Evolutionary conservation across 1,140 invertebrate species (phyloP).

Genomic region (Saccostrea echinata): DNA sequence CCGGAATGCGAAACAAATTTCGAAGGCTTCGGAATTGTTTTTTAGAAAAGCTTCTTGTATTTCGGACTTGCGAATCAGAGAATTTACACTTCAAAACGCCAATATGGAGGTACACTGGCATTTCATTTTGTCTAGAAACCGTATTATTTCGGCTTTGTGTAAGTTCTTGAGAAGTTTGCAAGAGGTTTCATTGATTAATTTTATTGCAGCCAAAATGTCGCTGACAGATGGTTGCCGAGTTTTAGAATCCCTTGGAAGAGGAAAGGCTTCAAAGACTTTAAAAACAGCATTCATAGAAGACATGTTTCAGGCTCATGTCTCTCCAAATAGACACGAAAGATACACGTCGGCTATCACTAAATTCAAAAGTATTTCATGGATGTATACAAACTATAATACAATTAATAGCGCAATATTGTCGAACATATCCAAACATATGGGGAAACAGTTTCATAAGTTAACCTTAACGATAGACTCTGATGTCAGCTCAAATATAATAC

Average conservation of each 20-base stretch:
- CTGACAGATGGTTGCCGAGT: constrained; percentile 63
- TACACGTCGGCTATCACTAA: constrained; percentile 56
- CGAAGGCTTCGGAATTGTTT: constrained; percentile 55
- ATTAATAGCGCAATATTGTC: constrained; percentile 55
- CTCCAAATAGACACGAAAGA: constrained; percentile 50
- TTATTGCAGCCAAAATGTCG: constrained; percentile 55
- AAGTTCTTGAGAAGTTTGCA: constrained; percentile 59
- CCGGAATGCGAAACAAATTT: constrained; percentile 56
- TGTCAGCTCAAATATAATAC: constrained; percentile 55
- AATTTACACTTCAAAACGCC: constrained; percentile 53
- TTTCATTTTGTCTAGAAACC: constrained; percentile 58
- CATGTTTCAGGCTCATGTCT: constrained; percentile 60
- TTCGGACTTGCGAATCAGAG: constrained; percentile 49
- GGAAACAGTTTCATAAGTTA: constrained; percentile 50
- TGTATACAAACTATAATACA: constrained; percentile 63
- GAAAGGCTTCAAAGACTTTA: constrained; percentile 49
- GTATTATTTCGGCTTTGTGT: constrained; percentile 56
- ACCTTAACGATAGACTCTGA: constrained; percentile 59
- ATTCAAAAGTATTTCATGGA: constrained; percentile 49
- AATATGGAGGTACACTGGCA: constrained; percentile 64
- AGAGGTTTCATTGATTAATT: constrained; percentile 49
- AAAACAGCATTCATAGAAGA: constrained; percentile 61
- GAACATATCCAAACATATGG: constrained; percentile 51
- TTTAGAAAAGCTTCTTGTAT: constrained; percentile 44
- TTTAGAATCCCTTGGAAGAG: constrained; percentile 58